Percentiles rank a stretch among this genome's conserved stretches.
phyloP scores from a whole-genome alignment of 2,113 vertebrate genomes.

The Tinamus guttatus region DNA sequence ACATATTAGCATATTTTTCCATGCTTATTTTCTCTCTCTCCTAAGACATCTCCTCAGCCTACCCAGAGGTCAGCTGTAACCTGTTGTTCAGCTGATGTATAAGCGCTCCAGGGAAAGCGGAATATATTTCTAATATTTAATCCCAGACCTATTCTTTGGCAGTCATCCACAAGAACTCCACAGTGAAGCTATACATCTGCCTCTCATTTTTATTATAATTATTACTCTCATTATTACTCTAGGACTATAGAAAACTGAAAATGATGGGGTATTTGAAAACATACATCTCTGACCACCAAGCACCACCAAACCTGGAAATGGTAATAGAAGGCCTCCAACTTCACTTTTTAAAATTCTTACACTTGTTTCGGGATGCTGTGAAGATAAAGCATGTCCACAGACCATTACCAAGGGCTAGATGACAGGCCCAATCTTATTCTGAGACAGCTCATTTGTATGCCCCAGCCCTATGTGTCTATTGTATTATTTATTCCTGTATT shows the following conservation, averaged over 20 bases:
- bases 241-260: not conserved
- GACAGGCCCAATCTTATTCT: not conserved
- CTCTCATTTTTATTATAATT: not conserved
- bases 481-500: slow-evolving; percentile 33
- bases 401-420: not conserved
- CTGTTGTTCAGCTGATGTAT: not conserved
- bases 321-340: not conserved
- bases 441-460: slow-evolving; percentile 20
- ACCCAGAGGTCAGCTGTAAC: not conserved
- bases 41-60: not conserved
- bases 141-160: not conserved
- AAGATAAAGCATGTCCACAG: not conserved
- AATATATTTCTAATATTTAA: not conserved
- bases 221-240: not conserved
- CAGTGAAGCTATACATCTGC: not conserved
- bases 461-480: not conserved
- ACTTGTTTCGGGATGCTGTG: not conserved
- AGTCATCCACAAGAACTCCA: not conserved
- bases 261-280: not conserved
- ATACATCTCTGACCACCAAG: not conserved
- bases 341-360: not conserved
- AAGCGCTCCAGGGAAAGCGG: not conserved
- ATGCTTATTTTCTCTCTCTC: not conserved
- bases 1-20: not conserved
- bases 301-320: not conserved